A percentile compares a stretch with the other conserved stretches of the same genome.
phyloP scores from a whole-genome alignment of 2,888 invertebrate genomes.

The Plebejus anna region DNA sequence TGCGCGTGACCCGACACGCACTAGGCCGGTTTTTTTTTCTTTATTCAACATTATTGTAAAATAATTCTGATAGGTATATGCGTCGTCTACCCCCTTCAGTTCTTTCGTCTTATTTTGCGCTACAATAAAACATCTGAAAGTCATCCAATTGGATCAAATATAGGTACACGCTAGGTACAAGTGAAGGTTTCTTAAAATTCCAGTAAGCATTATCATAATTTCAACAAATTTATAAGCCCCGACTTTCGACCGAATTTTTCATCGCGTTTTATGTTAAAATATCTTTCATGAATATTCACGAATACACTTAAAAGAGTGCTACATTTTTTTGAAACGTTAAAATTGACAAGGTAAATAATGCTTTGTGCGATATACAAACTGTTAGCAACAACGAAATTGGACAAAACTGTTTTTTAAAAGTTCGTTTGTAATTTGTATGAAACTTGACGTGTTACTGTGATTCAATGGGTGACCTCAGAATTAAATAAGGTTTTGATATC shows the following conservation, averaged over 20 bases:
- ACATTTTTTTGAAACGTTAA: constrained; percentile 19
- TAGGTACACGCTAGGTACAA: not conserved
- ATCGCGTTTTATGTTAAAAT: constrained; percentile 37
- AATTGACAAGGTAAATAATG: constrained; percentile 20
- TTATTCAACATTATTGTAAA: too few species aligned
- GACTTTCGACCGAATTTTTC: constrained; percentile 31
- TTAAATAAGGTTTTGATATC: not conserved
- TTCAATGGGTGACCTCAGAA: not conserved
- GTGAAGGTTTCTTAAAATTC: constrained; percentile 30
- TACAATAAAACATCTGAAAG: not conserved
- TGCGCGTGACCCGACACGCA: too few species aligned
- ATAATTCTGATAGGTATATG: too few species aligned
- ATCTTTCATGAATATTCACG: constrained; percentile 38
- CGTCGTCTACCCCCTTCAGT: too few species aligned
- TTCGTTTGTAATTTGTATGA: not conserved
- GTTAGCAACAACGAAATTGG: not conserved
- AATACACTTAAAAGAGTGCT: constrained; percentile 20
- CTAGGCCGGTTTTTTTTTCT: too few species aligned
- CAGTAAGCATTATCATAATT: constrained; percentile 25
- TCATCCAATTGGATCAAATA: not conserved
- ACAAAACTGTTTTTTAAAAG: not conserved
- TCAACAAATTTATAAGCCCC: constrained; percentile 23
- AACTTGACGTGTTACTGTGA: not conserved
- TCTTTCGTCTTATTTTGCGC: too few species aligned
- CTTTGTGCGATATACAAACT: constrained; percentile 12